Percentiles rank a stretch among this genome's conserved stretches.
phyloP scores from a whole-genome alignment of 2,888 invertebrate genomes.

The Morinoia aosen region DNA sequence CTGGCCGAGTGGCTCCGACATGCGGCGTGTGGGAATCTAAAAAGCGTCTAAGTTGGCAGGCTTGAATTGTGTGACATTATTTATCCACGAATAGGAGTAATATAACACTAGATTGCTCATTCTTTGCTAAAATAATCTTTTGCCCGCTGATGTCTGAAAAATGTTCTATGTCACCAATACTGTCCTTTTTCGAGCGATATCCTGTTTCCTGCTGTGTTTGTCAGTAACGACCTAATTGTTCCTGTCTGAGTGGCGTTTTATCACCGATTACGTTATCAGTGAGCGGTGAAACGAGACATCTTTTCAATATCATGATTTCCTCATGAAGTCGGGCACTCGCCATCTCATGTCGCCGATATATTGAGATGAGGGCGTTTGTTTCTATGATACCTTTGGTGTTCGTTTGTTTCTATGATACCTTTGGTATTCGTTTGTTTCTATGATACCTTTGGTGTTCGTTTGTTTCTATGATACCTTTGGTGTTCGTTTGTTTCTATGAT shows the following conservation, averaged over 20 bases:
- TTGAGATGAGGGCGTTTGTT: background rate
- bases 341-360: background rate
- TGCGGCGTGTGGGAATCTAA: background rate
- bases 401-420: too few relatives aligned
- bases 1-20: background rate
- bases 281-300: background rate
- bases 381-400: too few relatives aligned
- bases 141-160: background rate
- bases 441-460: too few relatives aligned
- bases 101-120: background rate
- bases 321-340: background rate
- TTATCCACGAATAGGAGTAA: background rate
- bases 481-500: too few relatives aligned
- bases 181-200: background rate
- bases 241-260: constrained; percentile 8
- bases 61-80: background rate
- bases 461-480: too few relatives aligned
- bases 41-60: background rate
- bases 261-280: background rate
- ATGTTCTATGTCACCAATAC: background rate
- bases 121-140: background rate
- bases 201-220: constrained; percentile 7
- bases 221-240: background rate
- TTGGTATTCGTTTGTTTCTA: too few relatives aligned
- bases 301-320: background rate